A percentile compares a stretch with the other conserved stretches of the same genome.
phyloP scores from a whole-genome alignment of 2,113 vertebrate genomes.

The Saiga tatarica region DNA sequence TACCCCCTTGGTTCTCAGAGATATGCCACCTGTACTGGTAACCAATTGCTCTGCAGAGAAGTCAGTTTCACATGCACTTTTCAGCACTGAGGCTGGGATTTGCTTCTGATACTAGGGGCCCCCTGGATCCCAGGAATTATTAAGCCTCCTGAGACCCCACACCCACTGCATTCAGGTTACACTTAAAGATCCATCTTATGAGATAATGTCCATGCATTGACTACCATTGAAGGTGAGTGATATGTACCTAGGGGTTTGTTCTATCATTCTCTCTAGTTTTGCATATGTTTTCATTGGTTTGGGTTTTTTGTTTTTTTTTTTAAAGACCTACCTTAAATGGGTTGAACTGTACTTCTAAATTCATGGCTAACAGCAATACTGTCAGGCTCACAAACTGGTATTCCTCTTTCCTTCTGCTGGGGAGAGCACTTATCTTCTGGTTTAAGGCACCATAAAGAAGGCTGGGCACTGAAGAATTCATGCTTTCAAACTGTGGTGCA shows the following conservation, averaged over 20 bases:
- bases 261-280: not conserved
- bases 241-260: too few species aligned
- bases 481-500: not conserved
- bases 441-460: not conserved
- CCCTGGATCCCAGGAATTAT: not conserved
- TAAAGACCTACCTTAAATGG: not conserved
- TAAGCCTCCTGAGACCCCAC: not conserved
- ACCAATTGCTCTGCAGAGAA: not conserved
- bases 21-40: fast-evolving
- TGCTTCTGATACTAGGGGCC: not conserved
- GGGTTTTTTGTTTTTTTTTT: not conserved
- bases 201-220: fast-evolving
- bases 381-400: not conserved
- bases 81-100: not conserved
- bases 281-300: not conserved
- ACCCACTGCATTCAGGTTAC: not conserved
- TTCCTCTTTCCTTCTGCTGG: not conserved
- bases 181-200: not conserved
- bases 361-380: not conserved
- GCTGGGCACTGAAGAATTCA: not conserved
- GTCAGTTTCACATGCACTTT: not conserved
- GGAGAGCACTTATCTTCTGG: not conserved
- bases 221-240: not conserved
- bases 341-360: not conserved
- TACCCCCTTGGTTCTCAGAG: not conserved